Percentiles rank a stretch among this genome's conserved stretches.
Conservation (phyloP, 2,797 vertebrate genomes). For the Dryobates pubescens region DNA sequence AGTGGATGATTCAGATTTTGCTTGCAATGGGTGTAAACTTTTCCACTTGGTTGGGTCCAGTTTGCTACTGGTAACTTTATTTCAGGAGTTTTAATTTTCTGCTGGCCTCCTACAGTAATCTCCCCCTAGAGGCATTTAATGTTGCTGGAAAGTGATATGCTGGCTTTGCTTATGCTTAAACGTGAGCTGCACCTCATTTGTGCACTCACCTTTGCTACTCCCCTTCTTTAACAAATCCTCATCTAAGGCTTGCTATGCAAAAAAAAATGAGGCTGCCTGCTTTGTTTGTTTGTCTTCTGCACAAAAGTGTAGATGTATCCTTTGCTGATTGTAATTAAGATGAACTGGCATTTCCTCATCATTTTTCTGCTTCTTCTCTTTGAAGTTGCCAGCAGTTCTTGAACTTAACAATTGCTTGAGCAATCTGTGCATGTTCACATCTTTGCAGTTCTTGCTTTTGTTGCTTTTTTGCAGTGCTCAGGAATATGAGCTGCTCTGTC, state of each 20-base stretch:
- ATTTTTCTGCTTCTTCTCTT: not conserved
- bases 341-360: not conserved
- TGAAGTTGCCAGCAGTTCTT: not conserved
- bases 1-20: not conserved
- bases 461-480: not conserved
- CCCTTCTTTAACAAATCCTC: not conserved
- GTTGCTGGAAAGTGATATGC: not conserved
- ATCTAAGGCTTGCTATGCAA: not conserved
- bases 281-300: not conserved
- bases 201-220: not conserved
- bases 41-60: not conserved
- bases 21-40: not conserved
- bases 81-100: not conserved
- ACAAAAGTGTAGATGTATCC: not conserved
- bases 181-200: not conserved
- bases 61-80: not conserved
- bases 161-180: not conserved
- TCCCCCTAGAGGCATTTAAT: not conserved
- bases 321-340: not conserved
- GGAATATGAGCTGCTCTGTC: not conserved
- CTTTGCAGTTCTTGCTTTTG: not conserved
- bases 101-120: not conserved
- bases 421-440: not conserved
- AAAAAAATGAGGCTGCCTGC: not conserved
- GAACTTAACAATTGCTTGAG: not conserved